These are phyloP conservation scores for Phymatocera aterrima DNA, from an alignment of 2,888 invertebrate species.

Conservation along the genomic window DNA sequence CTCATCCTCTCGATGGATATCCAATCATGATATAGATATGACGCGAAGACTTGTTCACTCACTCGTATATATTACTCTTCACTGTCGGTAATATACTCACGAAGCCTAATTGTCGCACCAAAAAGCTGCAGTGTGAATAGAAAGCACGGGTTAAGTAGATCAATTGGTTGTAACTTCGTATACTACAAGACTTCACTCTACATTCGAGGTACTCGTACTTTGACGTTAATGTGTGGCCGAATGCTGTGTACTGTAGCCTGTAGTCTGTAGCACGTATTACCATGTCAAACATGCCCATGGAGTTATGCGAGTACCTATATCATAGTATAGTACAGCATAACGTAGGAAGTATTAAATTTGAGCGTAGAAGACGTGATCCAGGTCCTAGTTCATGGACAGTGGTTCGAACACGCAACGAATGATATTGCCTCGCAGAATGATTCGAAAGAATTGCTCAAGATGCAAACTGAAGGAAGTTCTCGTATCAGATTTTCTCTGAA, in stretches of 20 bases:
- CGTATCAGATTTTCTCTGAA: too few relatives aligned
- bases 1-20: too few relatives aligned
- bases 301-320: not conserved
- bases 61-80: too few relatives aligned
- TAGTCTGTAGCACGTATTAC: slow-evolving; percentile 16
- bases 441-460: too few relatives aligned
- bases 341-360: not conserved
- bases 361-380: not conserved
- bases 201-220: not conserved
- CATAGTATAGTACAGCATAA: not conserved
- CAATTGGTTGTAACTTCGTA: slow-evolving; percentile 61
- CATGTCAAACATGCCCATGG: not conserved
- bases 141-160: slow-evolving; percentile 56
- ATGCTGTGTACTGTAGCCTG: not conserved
- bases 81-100: slow-evolving; percentile 52
- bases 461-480: too few relatives aligned
- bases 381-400: not conserved
- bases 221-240: not conserved
- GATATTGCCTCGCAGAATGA: too few relatives aligned
- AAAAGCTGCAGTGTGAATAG: slow-evolving; percentile 56
- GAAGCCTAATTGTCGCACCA: slow-evolving; percentile 59
- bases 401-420: too few relatives aligned
- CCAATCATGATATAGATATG: too few relatives aligned
- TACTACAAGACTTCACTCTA: too few relatives aligned
- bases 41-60: too few relatives aligned